Conservation (phyloP, 2,113 vertebrate species). For the Burhinus oedicnemus region DNA sequence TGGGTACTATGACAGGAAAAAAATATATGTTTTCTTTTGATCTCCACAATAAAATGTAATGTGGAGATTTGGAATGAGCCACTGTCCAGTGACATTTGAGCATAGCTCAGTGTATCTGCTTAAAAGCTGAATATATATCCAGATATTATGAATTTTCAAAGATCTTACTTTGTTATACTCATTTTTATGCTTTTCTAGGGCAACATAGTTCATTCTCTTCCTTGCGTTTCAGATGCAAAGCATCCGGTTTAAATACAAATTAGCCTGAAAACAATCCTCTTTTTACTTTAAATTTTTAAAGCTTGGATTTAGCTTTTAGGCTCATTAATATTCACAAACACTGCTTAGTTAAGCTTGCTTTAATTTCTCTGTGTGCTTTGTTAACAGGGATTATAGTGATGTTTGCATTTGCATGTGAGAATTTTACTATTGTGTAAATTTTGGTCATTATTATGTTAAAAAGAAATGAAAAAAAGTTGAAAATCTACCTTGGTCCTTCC, state of each 20-base stretch:
- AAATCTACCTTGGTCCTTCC: neutral
- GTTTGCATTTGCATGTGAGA: conserved; percentile 76
- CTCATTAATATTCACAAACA: conserved; percentile 80
- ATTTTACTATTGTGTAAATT: conserved; percentile 73
- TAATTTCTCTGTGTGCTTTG: conserved; percentile 79
- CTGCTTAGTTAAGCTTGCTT: conserved; percentile 78
- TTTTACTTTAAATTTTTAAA: conserved; percentile 69
- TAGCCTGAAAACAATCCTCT: conserved; percentile 76
- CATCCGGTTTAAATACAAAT: conserved; percentile 75
- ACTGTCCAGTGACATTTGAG: neutral
- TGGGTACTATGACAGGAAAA: neutral
- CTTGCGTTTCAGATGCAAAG: conserved; percentile 64
- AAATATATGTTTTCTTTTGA: neutral
- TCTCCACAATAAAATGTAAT: neutral
- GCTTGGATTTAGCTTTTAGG: conserved; percentile 74
- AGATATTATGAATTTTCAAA: neutral
- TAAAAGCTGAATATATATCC: neutral
- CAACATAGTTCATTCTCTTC: conserved; percentile 9
- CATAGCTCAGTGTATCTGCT: neutral
- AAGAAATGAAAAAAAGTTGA: conserved; percentile 35
- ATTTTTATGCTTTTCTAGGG: conserved; percentile 27
- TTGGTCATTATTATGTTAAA: conserved; percentile 66
- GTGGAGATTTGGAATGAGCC: neutral
- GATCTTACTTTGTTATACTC: neutral
- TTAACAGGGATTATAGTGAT: conserved; percentile 79